Evolutionary conservation across 2,888 invertebrate species (phyloP).

Genomic region (Sphaerophoria rueppellii): DNA sequence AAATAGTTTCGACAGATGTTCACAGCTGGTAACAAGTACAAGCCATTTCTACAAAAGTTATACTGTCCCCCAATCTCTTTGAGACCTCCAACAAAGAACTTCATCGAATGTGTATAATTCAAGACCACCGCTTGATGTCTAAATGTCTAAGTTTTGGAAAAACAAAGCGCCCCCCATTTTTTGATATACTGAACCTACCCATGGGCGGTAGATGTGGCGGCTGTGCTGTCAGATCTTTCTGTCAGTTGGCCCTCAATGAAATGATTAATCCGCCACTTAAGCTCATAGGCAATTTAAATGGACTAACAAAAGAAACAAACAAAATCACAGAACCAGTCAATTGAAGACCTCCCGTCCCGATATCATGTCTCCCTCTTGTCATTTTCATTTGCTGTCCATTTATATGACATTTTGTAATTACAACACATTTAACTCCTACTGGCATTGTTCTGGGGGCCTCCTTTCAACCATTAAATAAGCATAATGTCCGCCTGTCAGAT

Average conservation of each 20-base stretch:
- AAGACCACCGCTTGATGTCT: too few species aligned
- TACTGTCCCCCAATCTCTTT: too few species aligned
- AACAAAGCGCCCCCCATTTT: too few species aligned
- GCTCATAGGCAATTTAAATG: slow-evolving; percentile 65
- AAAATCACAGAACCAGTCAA: not conserved
- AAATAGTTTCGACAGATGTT: too few species aligned
- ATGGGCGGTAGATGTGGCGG: not conserved
- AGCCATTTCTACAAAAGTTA: too few species aligned
- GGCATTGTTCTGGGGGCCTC: slow-evolving; percentile 70
- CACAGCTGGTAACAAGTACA: too few species aligned
- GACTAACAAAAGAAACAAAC: slow-evolving; percentile 36
- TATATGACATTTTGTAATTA: slow-evolving; percentile 57
- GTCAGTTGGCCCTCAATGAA: slow-evolving; percentile 58
- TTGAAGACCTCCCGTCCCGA: slow-evolving; percentile 4
- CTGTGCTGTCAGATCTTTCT: slow-evolving; percentile 38
- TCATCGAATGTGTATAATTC: too few species aligned
- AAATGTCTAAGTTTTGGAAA: too few species aligned
- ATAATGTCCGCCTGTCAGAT: slow-evolving; percentile 69
- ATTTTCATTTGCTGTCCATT: too few species aligned
- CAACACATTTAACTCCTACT: slow-evolving; percentile 66
- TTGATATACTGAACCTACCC: too few species aligned
- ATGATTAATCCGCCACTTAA: slow-evolving; percentile 72
- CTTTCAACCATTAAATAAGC: slow-evolving; percentile 70
- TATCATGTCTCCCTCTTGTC: not conserved
- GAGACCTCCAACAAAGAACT: too few species aligned